phyloP scores from a whole-genome alignment of 92 coral and sea anemone genomes.

The Epizoanthus ramosus region DNA sequence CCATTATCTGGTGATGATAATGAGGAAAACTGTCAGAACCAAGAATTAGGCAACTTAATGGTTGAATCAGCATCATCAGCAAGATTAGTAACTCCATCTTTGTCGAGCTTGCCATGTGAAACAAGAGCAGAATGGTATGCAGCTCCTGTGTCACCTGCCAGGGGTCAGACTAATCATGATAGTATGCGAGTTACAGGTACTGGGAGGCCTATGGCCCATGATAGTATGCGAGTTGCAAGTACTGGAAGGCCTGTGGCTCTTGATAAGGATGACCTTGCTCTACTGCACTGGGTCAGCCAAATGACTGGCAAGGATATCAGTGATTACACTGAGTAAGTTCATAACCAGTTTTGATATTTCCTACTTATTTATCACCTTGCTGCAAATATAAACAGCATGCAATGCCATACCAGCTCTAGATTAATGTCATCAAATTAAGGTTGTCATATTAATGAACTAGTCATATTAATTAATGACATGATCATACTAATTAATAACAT shows the following conservation, averaged over 20 bases:
- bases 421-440: no score
- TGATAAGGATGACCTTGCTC: not conserved
- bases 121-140: not conserved
- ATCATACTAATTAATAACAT: no score
- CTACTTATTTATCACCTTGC: no score
- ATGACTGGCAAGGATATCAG: constrained; percentile 8
- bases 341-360: no score
- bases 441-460: no score
- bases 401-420: no score
- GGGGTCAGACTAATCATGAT: not conserved
- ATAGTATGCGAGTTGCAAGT: not conserved
- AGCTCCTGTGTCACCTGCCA: not conserved
- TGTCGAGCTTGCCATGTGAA: constrained; percentile 1
- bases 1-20: not conserved
- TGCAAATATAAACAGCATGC: no score
- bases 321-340: constrained; percentile 9
- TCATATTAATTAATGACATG: no score
- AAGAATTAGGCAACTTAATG: not conserved
- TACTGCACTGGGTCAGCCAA: constrained; percentile 19
- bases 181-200: not conserved
- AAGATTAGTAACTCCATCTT: not conserved
- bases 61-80: not conserved
- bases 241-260: constrained; percentile 13
- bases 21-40: not conserved
- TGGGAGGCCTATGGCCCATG: not conserved